phyloP scores from a whole-genome alignment of 2,888 invertebrate genomes.

The Acleris laterana region DNA sequence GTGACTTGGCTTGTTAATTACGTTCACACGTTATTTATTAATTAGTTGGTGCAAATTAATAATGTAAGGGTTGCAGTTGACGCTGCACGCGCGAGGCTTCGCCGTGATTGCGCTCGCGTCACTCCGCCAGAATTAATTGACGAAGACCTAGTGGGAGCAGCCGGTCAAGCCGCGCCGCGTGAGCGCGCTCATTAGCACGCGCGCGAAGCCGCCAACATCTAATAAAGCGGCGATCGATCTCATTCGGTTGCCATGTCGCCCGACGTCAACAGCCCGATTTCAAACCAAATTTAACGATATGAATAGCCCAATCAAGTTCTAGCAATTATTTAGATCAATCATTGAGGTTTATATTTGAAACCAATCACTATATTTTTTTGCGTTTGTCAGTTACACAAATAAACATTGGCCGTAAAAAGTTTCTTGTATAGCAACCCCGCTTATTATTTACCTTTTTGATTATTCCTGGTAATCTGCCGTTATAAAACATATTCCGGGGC shows the following conservation, averaged over 20 bases:
- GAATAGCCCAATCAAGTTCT: slow-evolving; percentile 17
- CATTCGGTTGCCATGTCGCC: slow-evolving; percentile 15
- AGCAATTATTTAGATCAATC: slow-evolving; percentile 2
- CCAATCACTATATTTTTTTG: no score
- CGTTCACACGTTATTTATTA: slow-evolving; percentile 74
- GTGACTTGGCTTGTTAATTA: slow-evolving; percentile 69
- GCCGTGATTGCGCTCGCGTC: slow-evolving; percentile 57
- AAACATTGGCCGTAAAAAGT: no score
- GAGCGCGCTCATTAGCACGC: slow-evolving; percentile 18
- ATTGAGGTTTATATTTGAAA: not conserved
- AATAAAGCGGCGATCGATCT: slow-evolving; percentile 26
- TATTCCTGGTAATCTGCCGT: no score
- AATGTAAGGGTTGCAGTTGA: slow-evolving; percentile 75
- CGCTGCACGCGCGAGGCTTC: slow-evolving; percentile 50
- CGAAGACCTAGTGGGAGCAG: slow-evolving; percentile 62
- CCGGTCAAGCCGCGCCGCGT: slow-evolving; percentile 26
- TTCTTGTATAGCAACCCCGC: no score
- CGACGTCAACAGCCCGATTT: slow-evolving; percentile 14
- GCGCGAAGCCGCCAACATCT: slow-evolving; percentile 24
- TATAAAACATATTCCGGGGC: no score
- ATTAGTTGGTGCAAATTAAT: slow-evolving; percentile 75
- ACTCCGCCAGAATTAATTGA: slow-evolving; percentile 69
- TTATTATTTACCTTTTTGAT: no score
- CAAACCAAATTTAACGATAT: slow-evolving; percentile 13
- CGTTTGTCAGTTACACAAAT: no score